These are phyloP conservation scores for Notodonta ziczac DNA, from an alignment of 2,888 invertebrate genomes.

Conservation along the genomic window DNA sequence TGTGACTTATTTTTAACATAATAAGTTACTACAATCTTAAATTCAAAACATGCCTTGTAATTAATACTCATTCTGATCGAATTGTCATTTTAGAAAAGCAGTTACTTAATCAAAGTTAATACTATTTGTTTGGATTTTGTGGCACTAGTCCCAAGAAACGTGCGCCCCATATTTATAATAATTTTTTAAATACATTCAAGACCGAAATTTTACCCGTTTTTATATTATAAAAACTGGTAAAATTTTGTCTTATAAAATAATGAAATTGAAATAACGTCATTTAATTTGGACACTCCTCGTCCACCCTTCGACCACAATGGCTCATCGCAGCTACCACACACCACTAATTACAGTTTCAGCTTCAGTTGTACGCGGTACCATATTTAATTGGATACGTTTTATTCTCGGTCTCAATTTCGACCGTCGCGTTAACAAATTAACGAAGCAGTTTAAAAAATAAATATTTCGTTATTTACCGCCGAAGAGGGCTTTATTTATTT, in stretches of 20 bases:
- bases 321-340: constrained; percentile 33
- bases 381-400: constrained; percentile 43
- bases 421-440: constrained; percentile 10
- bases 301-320: constrained; percentile 25
- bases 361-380: constrained; percentile 31
- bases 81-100: no score
- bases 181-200: no score
- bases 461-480: constrained; percentile 6
- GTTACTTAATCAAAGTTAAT: no score
- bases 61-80: no score
- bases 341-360: constrained; percentile 48
- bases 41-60: no score
- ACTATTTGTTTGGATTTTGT: no score
- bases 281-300: neutral
- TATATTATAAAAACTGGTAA: no score
- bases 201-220: no score
- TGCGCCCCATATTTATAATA: no score
- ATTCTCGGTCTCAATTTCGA: constrained; percentile 30
- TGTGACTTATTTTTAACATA: no score
- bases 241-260: neutral
- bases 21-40: no score
- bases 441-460: neutral
- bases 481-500: constrained; percentile 8
- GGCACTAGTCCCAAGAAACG: no score
- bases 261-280: neutral